Percentiles rank a stretch among this genome's conserved stretches.
Evolutionary conservation across 2,888 invertebrate genomes (phyloP).

Genomic region (Gerris lacustris): DNA sequence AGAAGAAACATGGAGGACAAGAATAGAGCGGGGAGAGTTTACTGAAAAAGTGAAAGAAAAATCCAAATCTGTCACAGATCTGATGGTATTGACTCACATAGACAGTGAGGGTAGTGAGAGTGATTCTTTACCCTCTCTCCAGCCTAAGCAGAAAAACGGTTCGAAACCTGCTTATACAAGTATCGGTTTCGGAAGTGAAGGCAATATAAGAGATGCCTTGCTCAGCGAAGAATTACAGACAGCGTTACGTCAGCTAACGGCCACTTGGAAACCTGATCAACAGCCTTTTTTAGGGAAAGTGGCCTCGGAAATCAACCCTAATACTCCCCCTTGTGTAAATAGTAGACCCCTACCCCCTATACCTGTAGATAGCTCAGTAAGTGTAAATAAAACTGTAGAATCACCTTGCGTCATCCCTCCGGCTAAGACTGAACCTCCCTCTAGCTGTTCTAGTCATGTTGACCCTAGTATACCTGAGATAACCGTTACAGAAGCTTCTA

Average conservation of each 20-base stretch:
- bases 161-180: conserved; percentile 28
- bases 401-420: not conserved
- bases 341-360: not conserved
- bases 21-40: conserved; percentile 42
- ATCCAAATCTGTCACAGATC: conserved; percentile 52
- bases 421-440: not conserved
- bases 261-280: conserved; percentile 31
- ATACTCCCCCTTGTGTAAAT: not conserved
- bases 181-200: conserved; percentile 43
- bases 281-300: conserved; percentile 31
- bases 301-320: conserved; percentile 33
- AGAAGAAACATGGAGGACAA: conserved; percentile 49
- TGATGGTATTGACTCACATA: conserved; percentile 54
- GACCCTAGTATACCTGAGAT: conserved; percentile 25
- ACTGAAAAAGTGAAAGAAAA: conserved; percentile 52
- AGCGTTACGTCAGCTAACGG: conserved; percentile 40
- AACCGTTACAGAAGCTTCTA: conserved; percentile 27
- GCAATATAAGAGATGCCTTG: conserved; percentile 42
- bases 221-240: conserved; percentile 45
- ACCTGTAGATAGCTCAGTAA: not conserved
- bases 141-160: conserved; percentile 34
- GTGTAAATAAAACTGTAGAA: not conserved
- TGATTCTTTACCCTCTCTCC: conserved; percentile 31
- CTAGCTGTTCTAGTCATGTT: not conserved
- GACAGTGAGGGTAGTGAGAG: conserved; percentile 49